These are phyloP conservation scores for Corbicula japonica DNA, from an alignment of 2,888 invertebrate species.

Conservation along the genomic window DNA sequence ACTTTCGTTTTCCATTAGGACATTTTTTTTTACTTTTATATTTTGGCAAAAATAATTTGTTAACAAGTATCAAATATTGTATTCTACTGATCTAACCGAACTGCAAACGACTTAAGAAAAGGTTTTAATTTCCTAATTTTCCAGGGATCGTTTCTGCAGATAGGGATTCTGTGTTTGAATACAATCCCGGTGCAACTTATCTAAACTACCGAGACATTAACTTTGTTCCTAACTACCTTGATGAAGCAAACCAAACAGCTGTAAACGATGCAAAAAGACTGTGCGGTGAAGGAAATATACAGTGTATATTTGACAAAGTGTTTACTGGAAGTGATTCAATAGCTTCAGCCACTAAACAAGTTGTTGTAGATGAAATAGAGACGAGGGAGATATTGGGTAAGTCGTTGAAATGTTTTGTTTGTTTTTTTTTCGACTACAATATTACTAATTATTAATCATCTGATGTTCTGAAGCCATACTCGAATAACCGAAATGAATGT, in stretches of 20 bases:
- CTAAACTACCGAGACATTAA: constrained; percentile 31
- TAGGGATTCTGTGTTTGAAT: constrained; percentile 50
- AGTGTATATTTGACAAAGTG: constrained; percentile 44
- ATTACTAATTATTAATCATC: no score
- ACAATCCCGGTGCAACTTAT: constrained; percentile 32
- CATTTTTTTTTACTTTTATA: no score
- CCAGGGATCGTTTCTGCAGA: constrained; percentile 54
- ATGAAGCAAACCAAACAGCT: constrained; percentile 34
- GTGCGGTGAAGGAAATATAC: constrained; percentile 24
- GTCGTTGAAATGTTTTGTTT: no score
- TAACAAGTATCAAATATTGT: no score
- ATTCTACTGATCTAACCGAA: no score
- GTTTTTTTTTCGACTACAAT: no score
- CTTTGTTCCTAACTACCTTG: constrained; percentile 64
- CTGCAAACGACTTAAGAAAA: no score
- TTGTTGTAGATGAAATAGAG: background rate
- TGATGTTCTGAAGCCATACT: no score
- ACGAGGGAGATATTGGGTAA: constrained; percentile 10
- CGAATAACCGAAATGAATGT: no score
- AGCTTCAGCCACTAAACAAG: constrained; percentile 5
- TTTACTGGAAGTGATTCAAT: constrained; percentile 23
- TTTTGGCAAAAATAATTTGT: no score
- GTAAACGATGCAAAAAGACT: constrained; percentile 31
- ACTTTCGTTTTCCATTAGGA: no score
- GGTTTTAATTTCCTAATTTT: no score